phyloP scores from a whole-genome alignment of 2,113 vertebrate species.

The Calidris pugnax region DNA sequence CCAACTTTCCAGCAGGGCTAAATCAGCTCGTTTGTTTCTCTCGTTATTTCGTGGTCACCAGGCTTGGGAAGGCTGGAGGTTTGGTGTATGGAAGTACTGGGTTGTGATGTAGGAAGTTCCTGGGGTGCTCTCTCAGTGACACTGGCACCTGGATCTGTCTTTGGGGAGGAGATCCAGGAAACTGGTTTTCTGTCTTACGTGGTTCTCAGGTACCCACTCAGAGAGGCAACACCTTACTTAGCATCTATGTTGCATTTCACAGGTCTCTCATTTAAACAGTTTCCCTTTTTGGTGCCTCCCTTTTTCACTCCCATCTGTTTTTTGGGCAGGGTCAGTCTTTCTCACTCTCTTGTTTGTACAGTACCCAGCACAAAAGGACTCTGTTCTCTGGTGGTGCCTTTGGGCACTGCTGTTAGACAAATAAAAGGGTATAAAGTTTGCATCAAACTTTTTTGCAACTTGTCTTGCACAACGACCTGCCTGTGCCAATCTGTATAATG shows the following conservation, averaged over 20 bases:
- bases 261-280: not conserved
- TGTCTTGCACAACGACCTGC: not conserved
- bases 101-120: not conserved
- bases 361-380: slow-evolving; percentile 58
- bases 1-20: not conserved
- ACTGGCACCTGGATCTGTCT: not conserved
- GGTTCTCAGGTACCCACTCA: not conserved
- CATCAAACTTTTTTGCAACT: slow-evolving; percentile 53
- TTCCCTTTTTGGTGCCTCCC: slow-evolving; percentile 34
- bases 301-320: slow-evolving; percentile 21
- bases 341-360: slow-evolving; percentile 43
- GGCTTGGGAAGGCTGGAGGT: not conserved
- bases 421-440: slow-evolving; percentile 59
- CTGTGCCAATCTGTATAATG: not conserved
- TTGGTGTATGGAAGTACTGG: not conserved
- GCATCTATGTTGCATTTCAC: not conserved
- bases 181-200: not conserved
- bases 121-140: not conserved
- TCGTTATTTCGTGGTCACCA: not conserved
- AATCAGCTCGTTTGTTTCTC: slow-evolving; percentile 21
- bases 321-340: slow-evolving; percentile 59
- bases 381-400: slow-evolving; percentile 60
- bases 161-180: not conserved
- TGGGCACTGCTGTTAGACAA: slow-evolving; percentile 52
- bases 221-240: not conserved